Percentiles rank a stretch among this genome's conserved stretches.
Evolutionary conservation across 2,113 vertebrate species (phyloP).

Genomic region (Xyliphius kryptos): DNA sequence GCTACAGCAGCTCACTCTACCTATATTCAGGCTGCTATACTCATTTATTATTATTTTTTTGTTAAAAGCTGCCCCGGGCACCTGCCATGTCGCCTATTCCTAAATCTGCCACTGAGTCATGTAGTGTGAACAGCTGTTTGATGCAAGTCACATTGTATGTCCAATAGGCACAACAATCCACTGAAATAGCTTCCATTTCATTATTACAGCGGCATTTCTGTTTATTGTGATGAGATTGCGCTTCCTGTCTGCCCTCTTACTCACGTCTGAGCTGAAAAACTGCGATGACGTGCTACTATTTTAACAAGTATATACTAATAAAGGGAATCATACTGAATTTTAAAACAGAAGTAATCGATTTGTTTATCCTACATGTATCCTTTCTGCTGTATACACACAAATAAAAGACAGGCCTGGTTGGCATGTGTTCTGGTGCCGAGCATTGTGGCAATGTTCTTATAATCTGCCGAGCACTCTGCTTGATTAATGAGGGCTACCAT

Average conservation of each 20-base stretch:
- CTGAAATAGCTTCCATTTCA: too few species aligned
- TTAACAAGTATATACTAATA: neutral
- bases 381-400: neutral
- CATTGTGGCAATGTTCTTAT: slow-evolving; percentile 24
- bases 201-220: neutral
- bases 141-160: too few species aligned
- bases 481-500: slow-evolving; percentile 29
- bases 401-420: neutral
- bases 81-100: too few species aligned
- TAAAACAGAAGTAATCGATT: neutral
- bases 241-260: neutral
- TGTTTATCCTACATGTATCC: neutral
- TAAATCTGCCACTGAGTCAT: too few species aligned
- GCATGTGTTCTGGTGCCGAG: slow-evolving; percentile 9
- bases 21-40: too few species aligned
- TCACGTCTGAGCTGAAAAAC: neutral
- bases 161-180: too few species aligned
- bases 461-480: neutral
- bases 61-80: too few species aligned
- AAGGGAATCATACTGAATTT: neutral
- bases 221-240: slow-evolving; percentile 1
- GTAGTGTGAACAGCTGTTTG: too few species aligned
- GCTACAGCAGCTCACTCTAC: too few species aligned
- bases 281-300: neutral
- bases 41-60: too few species aligned